Conservation (phyloP, 1,140 invertebrate genomes). For the Pygmarrhopalites habei region DNA sequence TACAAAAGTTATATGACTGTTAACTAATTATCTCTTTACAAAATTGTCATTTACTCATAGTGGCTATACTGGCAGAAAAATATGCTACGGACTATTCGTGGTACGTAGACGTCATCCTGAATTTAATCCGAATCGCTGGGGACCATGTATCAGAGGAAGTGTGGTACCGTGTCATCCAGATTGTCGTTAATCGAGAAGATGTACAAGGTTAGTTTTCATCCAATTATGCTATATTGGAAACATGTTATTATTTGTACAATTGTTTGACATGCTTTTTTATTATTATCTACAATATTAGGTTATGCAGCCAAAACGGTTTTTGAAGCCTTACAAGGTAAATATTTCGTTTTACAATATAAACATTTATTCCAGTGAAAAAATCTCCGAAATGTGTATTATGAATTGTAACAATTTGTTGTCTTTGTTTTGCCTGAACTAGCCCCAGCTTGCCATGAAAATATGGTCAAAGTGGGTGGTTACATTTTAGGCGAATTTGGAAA, state of each 20-base stretch:
- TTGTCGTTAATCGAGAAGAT: slow-evolving; percentile 98
- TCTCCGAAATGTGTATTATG: too few relatives aligned
- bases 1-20: too few relatives aligned
- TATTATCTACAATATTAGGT: slow-evolving; percentile 42
- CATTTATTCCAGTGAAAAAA: too few relatives aligned
- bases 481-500: slow-evolving; percentile 99
- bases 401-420: too few relatives aligned
- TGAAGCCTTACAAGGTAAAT: too few relatives aligned
- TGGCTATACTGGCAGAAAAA: slow-evolving; percentile 98
- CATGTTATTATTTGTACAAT: too few relatives aligned
- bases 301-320: slow-evolving; percentile 99
- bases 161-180: slow-evolving; percentile 99
- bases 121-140: slow-evolving; percentile 97
- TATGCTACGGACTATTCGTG: slow-evolving; percentile 99
- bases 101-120: slow-evolving; percentile 98
- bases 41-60: too few relatives aligned
- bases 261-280: too few relatives aligned
- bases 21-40: too few relatives aligned
- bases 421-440: too few relatives aligned
- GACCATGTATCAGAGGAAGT: slow-evolving; percentile 94
- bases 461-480: slow-evolving; percentile 99
- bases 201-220: slow-evolving; percentile 65
- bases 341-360: too few relatives aligned
- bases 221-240: too few relatives aligned
- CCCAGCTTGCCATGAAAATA: slow-evolving; percentile 99